These are phyloP conservation scores for Rhagoletis pomonella DNA, from an alignment of 1,140 invertebrate genomes.

Conservation along the genomic window DNA sequence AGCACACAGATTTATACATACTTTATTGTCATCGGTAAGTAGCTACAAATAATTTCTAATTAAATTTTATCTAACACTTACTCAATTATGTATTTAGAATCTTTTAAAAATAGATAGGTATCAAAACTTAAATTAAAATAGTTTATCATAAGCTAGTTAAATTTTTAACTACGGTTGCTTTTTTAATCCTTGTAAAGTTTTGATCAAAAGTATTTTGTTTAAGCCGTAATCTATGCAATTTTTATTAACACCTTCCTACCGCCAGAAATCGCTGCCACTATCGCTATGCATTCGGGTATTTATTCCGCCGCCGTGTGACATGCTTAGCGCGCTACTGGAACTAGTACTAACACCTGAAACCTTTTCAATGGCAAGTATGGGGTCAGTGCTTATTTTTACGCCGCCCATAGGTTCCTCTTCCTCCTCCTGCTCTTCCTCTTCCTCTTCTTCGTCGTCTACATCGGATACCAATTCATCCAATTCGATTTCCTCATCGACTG, in stretches of 20 bases:
- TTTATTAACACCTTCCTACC: not conserved
- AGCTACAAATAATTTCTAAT: constrained; percentile 38
- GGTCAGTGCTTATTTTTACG: not conserved
- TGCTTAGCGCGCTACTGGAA: not conserved
- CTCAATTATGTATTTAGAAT: not conserved
- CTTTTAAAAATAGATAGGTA: not conserved
- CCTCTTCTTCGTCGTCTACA: not conserved
- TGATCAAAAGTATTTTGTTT: constrained; percentile 19
- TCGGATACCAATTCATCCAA: not conserved
- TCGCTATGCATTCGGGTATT: not conserved
- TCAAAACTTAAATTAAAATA: not conserved
- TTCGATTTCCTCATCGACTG: constrained; percentile 23
- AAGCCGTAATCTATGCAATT: not conserved
- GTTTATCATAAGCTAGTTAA: not conserved
- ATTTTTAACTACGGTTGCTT: not conserved
- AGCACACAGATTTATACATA: not conserved
- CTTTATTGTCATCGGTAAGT: not conserved
- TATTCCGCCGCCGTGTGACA: not conserved
- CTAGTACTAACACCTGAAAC: not conserved
- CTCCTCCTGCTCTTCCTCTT: not conserved
- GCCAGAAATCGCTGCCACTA: constrained; percentile 34
- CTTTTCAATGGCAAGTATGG: not conserved
- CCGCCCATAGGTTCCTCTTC: constrained; percentile 35
- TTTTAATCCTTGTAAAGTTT: not conserved
- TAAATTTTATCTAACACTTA: not conserved